Evolutionary conservation across 2,888 invertebrate species (phyloP).

Genomic region (Metacarcinus magister): DNA sequence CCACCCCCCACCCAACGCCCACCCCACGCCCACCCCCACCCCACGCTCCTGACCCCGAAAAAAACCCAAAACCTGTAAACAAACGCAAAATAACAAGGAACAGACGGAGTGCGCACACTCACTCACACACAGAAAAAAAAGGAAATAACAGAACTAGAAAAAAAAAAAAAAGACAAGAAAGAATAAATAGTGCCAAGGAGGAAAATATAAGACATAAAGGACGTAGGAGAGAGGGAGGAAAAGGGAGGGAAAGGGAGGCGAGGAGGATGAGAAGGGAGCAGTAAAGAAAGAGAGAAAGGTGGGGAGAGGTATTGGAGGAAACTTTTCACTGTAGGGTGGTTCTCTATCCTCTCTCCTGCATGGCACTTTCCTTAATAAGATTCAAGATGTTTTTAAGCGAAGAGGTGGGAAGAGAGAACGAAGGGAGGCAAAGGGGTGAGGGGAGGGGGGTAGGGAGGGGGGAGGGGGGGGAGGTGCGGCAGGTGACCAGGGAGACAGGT

Average conservation of each 20-base stretch:
- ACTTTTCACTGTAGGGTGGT: not conserved
- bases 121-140: not conserved
- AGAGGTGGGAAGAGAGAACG: not conserved
- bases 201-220: not conserved
- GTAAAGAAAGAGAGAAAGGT: not conserved
- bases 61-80: not conserved
- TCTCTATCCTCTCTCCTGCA: conserved; percentile 16
- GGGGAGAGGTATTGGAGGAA: not conserved
- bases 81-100: not conserved
- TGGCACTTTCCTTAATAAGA: conserved; percentile 17
- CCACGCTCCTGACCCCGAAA: not conserved
- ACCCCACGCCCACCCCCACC: no score
- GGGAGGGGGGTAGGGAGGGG: not conserved
- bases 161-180: not conserved
- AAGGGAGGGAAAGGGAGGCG: not conserved
- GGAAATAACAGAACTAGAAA: not conserved
- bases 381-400: not conserved
- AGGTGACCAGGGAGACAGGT: conserved; percentile 46
- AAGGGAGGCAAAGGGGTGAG: not conserved
- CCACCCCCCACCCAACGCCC: no score
- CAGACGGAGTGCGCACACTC: not conserved
- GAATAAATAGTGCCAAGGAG: not conserved
- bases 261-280: not conserved
- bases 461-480: not conserved
- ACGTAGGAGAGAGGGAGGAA: not conserved